Evolutionary conservation across 2,888 invertebrate species (phyloP).

Genomic region (Yponomeuta malinellus): DNA sequence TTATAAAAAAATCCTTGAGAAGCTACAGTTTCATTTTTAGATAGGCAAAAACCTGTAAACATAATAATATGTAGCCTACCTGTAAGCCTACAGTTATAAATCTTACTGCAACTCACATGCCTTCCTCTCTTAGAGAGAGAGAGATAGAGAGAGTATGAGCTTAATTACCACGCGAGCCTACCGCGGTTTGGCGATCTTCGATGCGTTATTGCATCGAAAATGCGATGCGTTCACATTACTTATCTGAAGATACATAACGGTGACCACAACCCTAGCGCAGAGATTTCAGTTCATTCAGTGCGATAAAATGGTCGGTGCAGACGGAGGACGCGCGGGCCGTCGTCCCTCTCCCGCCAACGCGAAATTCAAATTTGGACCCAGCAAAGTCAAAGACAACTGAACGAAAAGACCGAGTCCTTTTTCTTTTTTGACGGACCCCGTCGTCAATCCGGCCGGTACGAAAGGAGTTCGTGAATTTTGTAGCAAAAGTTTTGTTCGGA

Average conservation of each 20-base stretch:
- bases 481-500: neutral
- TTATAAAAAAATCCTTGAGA: too few species aligned
- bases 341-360: slow-evolving; percentile 53
- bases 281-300: slow-evolving; percentile 61
- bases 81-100: too few species aligned
- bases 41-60: too few species aligned
- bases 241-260: neutral
- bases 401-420: neutral
- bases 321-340: slow-evolving; percentile 48
- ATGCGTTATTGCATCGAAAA: too few species aligned
- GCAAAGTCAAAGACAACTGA: slow-evolving; percentile 12
- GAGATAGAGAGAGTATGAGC: too few species aligned
- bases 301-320: slow-evolving; percentile 60
- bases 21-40: too few species aligned
- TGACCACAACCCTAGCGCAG: slow-evolving; percentile 46
- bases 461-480: neutral
- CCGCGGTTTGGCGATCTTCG: too few species aligned
- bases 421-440: neutral
- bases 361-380: slow-evolving; percentile 47
- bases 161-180: too few species aligned
- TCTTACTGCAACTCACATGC: too few species aligned
- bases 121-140: too few species aligned
- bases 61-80: too few species aligned
- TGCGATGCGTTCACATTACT: too few species aligned
- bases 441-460: neutral